A percentile compares a stretch with the other conserved stretches of the same genome.
phyloP scores from a whole-genome alignment of 37 sponge, comb jelly and placozoan species.

The Lycopodina hypogea region DNA sequence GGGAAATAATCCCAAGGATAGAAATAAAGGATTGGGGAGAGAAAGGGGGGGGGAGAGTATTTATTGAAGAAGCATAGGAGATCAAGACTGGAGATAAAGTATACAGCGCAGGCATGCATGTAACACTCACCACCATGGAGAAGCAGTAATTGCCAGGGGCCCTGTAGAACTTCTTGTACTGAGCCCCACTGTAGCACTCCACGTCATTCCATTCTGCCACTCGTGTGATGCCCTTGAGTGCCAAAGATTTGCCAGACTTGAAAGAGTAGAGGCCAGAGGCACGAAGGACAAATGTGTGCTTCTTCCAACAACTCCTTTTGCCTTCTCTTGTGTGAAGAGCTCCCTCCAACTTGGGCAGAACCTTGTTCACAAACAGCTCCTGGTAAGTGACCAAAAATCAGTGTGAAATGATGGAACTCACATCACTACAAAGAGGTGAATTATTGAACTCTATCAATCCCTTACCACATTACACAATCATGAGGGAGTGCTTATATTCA shows the following conservation, averaged over 20 bases:
- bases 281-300: conserved; percentile 68
- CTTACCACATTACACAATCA: too few species aligned
- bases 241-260: conserved; percentile 64
- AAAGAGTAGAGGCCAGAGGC: conserved; percentile 84
- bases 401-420: too few species aligned
- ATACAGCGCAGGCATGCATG: too few species aligned
- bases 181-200: conserved; percentile 54
- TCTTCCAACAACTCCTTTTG: conserved; percentile 82
- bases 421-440: too few species aligned
- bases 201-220: conserved; percentile 82
- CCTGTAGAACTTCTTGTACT: conserved; percentile 75
- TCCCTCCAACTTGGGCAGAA: conserved; percentile 78
- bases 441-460: too few species aligned
- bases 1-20: too few species aligned
- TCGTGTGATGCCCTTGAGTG: conserved; percentile 61
- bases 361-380: conserved; percentile 71
- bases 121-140: conserved; percentile 68
- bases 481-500: too few species aligned
- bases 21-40: too few species aligned
- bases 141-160: conserved; percentile 75
- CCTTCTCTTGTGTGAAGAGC: conserved; percentile 67
- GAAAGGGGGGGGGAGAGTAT: too few species aligned
- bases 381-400: conserved; percentile 5
- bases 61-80: neutral
- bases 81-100: neutral